These are phyloP conservation scores for Acleris emargana DNA, from an alignment of 2,888 invertebrate species.

Conservation along the genomic window DNA sequence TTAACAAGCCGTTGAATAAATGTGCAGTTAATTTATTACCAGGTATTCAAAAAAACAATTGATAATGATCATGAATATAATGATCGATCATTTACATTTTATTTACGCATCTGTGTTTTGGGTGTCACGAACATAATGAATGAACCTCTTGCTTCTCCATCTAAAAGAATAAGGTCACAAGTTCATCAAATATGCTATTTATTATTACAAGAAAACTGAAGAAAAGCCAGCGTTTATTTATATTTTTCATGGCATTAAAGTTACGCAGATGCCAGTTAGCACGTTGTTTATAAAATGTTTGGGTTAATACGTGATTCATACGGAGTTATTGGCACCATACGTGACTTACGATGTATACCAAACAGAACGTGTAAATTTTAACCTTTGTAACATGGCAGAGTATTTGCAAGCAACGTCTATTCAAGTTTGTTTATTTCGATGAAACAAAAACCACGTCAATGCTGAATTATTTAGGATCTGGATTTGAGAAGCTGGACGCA, in stretches of 20 bases:
- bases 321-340: conserved; percentile 47
- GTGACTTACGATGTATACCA: conserved; percentile 48
- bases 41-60: too few relatives aligned
- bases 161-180: too few relatives aligned
- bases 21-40: too few relatives aligned
- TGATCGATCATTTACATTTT: too few relatives aligned
- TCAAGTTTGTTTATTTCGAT: conserved; percentile 41
- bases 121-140: too few relatives aligned
- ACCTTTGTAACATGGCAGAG: conserved; percentile 51
- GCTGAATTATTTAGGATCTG: conserved; percentile 15
- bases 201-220: not conserved
- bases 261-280: conserved; percentile 22
- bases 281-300: conserved; percentile 34
- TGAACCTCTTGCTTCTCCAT: too few relatives aligned
- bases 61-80: too few relatives aligned
- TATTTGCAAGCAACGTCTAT: conserved; percentile 51
- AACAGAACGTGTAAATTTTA: conserved; percentile 43
- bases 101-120: too few relatives aligned
- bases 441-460: too few relatives aligned
- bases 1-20: too few relatives aligned
- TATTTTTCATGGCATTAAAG: conserved; percentile 7
- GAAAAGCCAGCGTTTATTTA: not conserved
- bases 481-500: conserved; percentile 15
- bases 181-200: too few relatives aligned
- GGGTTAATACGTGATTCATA: conserved; percentile 35